phyloP scores from a whole-genome alignment of 1,140 invertebrate genomes.

The Rhagoletis zephyria region DNA sequence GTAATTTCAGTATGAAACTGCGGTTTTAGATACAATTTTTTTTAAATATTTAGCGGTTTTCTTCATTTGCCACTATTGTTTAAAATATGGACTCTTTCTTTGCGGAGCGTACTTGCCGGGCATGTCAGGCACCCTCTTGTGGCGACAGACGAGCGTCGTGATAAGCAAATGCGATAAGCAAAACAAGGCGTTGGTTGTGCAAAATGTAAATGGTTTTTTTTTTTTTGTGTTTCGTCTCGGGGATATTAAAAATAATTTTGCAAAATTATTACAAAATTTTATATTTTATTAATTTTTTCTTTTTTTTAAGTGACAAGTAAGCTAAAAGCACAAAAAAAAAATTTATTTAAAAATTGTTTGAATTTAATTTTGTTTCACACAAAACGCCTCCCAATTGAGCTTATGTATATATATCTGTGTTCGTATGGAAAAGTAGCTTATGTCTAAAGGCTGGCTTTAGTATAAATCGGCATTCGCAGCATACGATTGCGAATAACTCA shows the following conservation, averaged over 20 bases:
- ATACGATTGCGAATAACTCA: no score
- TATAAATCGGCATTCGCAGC: no score
- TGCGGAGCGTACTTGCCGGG: background rate
- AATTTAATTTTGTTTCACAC: no score
- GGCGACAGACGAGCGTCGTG: background rate
- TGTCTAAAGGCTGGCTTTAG: no score
- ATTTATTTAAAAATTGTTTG: no score
- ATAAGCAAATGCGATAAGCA: conserved; percentile 3
- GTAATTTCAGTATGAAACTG: background rate
- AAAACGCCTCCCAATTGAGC: no score
- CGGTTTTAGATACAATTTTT: background rate
- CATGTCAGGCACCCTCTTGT: background rate
- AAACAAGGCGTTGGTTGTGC: background rate
- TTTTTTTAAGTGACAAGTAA: no score
- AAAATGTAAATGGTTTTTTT: background rate
- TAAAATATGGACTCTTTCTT: background rate
- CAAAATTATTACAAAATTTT: no score
- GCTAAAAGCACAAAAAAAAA: no score
- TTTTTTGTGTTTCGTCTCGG: background rate
- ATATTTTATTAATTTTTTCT: no score
- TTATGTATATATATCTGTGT: no score
- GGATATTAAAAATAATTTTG: background rate
- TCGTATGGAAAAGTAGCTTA: no score
- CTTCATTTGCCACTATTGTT: background rate
- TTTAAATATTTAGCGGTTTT: background rate